Evolutionary conservation across 1,140 invertebrate species (phyloP).

Genomic region (Theocolax elegans): DNA sequence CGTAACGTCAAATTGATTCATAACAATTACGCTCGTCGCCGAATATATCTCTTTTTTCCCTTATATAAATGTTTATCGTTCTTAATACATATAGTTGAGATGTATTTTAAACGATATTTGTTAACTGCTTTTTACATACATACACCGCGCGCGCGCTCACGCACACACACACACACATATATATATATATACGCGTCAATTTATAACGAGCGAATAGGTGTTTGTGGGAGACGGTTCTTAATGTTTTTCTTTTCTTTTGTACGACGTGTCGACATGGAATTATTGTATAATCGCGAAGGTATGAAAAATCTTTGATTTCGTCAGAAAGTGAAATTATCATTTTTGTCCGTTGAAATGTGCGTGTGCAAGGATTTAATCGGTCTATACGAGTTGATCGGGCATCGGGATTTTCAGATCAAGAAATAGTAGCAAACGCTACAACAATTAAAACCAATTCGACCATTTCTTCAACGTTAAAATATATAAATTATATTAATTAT

Average conservation of each 20-base stretch:
- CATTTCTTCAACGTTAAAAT: conserved; percentile 38
- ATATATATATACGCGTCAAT: not conserved
- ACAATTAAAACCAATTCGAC: conserved; percentile 32
- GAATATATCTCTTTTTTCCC: not conserved
- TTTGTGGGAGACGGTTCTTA: too few relatives aligned
- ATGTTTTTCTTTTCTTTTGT: too few relatives aligned
- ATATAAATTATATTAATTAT: not conserved
- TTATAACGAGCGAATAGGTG: too few relatives aligned
- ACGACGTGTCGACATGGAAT: too few relatives aligned
- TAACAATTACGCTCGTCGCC: too few relatives aligned
- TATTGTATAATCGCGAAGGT: too few relatives aligned
- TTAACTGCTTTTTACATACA: conserved; percentile 31
- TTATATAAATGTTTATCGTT: not conserved
- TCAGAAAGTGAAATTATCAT: too few relatives aligned
- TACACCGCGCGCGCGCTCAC: too few relatives aligned
- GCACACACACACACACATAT: not conserved
- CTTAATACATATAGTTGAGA: not conserved
- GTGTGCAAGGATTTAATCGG: conserved; percentile 3
- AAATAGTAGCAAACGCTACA: conserved; percentile 30
- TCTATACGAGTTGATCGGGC: too few relatives aligned
- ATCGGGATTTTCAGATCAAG: not conserved
- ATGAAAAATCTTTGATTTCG: too few relatives aligned
- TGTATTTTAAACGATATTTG: conserved; percentile 33
- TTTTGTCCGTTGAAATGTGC: too few relatives aligned
- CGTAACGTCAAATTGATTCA: too few relatives aligned